These are phyloP conservation scores for Panulirus ornatus DNA, from an alignment of 1,140 invertebrate species.

Conservation along the genomic window DNA sequence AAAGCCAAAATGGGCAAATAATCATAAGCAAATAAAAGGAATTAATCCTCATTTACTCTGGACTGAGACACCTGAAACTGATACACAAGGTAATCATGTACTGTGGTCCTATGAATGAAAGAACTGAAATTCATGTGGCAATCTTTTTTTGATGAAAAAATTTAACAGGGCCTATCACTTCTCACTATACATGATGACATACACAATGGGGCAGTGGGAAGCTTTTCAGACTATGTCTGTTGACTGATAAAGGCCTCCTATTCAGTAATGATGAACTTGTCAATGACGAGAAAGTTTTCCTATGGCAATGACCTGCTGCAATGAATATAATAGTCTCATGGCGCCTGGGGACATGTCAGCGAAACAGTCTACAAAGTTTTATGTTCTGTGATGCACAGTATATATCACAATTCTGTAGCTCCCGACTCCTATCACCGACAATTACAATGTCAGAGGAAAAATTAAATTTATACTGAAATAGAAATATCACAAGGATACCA, in stretches of 20 bases:
- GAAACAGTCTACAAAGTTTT: slow-evolving; percentile 6
- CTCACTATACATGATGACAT: neutral
- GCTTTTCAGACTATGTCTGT: neutral
- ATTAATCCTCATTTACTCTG: neutral
- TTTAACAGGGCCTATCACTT: neutral
- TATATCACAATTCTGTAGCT: slow-evolving; percentile 9
- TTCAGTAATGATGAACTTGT: neutral
- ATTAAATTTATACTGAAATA: slow-evolving; percentile 30
- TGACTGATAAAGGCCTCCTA: neutral
- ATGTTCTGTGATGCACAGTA: slow-evolving; percentile 10
- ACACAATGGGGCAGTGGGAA: slow-evolving; percentile 1
- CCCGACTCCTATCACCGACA: slow-evolving; percentile 10
- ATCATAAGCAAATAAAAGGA: neutral
- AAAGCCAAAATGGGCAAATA: neutral
- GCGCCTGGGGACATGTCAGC: slow-evolving; percentile 4
- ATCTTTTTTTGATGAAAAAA: too few relatives aligned
- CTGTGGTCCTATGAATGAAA: neutral
- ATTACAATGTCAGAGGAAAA: slow-evolving; percentile 16
- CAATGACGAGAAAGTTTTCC: neutral
- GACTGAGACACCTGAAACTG: neutral
- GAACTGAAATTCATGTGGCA: neutral
- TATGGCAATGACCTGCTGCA: neutral
- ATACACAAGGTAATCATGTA: neutral
- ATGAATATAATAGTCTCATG: neutral
- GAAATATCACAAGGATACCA: slow-evolving; percentile 63